These are phyloP conservation scores for Platygyra sinensis DNA, from an alignment of 64 coral and sea anemone genomes.

Conservation along the genomic window DNA sequence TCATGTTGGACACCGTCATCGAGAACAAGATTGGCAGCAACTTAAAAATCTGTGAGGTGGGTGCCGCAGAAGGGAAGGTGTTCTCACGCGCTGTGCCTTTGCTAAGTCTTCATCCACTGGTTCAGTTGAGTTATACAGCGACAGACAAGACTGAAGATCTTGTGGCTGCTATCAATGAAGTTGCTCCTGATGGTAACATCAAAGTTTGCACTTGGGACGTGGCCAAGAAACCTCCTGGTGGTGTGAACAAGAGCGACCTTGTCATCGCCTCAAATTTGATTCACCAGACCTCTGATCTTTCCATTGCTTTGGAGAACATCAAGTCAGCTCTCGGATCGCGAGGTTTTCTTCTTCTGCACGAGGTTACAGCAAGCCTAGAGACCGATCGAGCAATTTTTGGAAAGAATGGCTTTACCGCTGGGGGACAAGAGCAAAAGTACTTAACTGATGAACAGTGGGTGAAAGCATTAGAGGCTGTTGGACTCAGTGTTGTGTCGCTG, in stretches of 20 bases:
- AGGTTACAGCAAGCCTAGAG: slow-evolving; percentile 12
- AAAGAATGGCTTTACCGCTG: not conserved
- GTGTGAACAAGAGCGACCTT: slow-evolving; percentile 69
- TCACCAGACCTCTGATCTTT: slow-evolving; percentile 32
- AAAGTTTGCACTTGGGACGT: slow-evolving; percentile 61
- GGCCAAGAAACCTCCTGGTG: slow-evolving; percentile 48
- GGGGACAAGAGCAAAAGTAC: slow-evolving; percentile 13
- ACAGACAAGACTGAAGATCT: slow-evolving; percentile 64
- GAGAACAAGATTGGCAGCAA: slow-evolving; percentile 62
- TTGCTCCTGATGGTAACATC: slow-evolving; percentile 36
- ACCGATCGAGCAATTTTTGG: slow-evolving; percentile 22
- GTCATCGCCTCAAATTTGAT: slow-evolving; percentile 63
- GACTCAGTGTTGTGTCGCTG: slow-evolving; percentile 53
- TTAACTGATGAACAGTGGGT: slow-evolving; percentile 21
- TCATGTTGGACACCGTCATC: slow-evolving; percentile 79
- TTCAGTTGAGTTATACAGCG: slow-evolving; percentile 69
- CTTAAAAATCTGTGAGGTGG: slow-evolving; percentile 66
- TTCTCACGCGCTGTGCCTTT: slow-evolving; percentile 61
- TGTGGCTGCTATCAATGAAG: slow-evolving; percentile 43
- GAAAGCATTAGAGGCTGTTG: slow-evolving; percentile 21
- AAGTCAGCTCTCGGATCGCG: slow-evolving; percentile 41
- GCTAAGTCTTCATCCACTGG: slow-evolving; percentile 69
- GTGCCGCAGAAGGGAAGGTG: slow-evolving; percentile 67
- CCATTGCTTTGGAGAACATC: slow-evolving; percentile 46
- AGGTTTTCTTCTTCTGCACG: slow-evolving; percentile 72